Percentiles rank a stretch among this genome's conserved stretches.
These are phyloP conservation scores for Callocephalon fimbriatum DNA, from an alignment of 2,113 vertebrate species.

Conservation along the genomic window DNA sequence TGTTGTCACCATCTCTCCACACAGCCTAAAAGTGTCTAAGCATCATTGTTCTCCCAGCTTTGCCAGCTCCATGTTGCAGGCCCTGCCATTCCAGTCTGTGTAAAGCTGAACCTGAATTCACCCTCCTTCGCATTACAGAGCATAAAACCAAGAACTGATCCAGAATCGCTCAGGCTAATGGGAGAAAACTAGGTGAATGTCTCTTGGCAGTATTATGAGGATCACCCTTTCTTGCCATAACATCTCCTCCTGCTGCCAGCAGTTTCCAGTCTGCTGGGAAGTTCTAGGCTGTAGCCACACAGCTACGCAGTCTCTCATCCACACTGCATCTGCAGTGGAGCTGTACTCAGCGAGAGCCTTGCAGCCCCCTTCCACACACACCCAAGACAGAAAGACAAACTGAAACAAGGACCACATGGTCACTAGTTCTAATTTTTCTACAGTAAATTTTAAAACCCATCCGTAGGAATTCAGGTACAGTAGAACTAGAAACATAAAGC, in stretches of 20 bases:
- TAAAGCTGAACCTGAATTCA: not conserved
- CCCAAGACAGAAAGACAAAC: not conserved
- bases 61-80: not conserved
- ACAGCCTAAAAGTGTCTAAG: not conserved
- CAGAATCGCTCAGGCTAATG: not conserved
- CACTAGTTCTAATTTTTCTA: not conserved
- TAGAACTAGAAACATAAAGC: not conserved
- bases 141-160: not conserved
- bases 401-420: not conserved
- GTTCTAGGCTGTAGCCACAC: not conserved
- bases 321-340: not conserved
- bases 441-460: not conserved
- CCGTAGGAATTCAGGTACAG: not conserved
- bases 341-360: not conserved
- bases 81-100: not conserved
- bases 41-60: not conserved
- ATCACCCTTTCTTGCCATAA: not conserved
- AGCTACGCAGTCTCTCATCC: not conserved
- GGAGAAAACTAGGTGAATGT: not conserved
- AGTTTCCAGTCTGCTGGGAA: not conserved
- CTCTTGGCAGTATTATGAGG: not conserved
- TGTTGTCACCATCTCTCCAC: not conserved
- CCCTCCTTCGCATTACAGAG: not conserved
- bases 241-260: not conserved
- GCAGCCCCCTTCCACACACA: not conserved